Evolutionary conservation across 2,797 vertebrate species (phyloP), one percentile per base, ranked within the genome.

Genomic region (Eutrigla gurnardus): DNA sequence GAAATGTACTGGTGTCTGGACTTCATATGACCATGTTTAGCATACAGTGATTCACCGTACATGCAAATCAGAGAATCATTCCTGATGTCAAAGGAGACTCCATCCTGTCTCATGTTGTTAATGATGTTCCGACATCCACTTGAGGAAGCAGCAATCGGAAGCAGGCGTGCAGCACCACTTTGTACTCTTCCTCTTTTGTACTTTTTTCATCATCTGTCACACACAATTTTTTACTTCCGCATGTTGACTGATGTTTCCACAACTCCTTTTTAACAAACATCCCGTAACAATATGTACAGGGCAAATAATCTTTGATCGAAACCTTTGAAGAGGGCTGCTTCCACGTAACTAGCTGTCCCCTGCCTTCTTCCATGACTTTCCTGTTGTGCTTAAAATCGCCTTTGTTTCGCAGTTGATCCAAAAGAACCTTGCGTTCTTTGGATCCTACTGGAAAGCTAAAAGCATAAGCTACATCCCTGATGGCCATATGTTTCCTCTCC

Each of bases 251-350:
- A 60, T 88, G 86, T 39, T 12, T 67, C 74, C 70, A 77, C 17
- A 86, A 18, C 0, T 80, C 69, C 5, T 59, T 62, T n/a, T 54
- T 47, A 0, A 46, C 32, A 14, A 70, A 86, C 65, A 86, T 83
- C 0, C 46, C 77, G 53, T 52, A 61, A 40, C 84, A 83, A 49
- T 63, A 17, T 13, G 36, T 9, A 17, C 82, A 86, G 7, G 74
- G 73, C 39, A 81, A 60, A 42, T 77, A 84, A 25, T 71, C 70
- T 9, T 33, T 4, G 17, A 61, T 32, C 1, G 18, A 60, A 4
- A n/a, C 10, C 2, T 73, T 15, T 13, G 58, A 13, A 53, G 67
- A 70, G 8, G 70, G 63, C 53, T 15, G 35, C 35, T n/a, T 57
- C 15, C 54, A 37, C 3, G 54, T 57, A 7, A 37, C 54, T 5